These are phyloP conservation scores for Troilus luridus DNA, from an alignment of 2,888 invertebrate genomes.

Conservation along the genomic window DNA sequence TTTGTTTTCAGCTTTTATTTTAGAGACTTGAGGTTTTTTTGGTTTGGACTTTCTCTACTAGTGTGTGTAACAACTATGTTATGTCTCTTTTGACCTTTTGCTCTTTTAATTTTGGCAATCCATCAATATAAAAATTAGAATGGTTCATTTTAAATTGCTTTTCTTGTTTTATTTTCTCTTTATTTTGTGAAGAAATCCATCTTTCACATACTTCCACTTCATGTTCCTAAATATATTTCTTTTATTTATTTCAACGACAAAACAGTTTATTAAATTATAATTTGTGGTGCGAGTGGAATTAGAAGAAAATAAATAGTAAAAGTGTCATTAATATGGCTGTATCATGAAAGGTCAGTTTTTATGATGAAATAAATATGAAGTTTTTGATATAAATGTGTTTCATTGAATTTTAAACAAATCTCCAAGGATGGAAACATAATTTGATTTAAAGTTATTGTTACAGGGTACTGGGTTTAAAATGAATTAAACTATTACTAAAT, in stretches of 20 bases:
- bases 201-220: neutral
- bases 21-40: too few relatives aligned
- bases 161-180: neutral
- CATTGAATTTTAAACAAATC: neutral
- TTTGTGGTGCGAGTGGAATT: neutral
- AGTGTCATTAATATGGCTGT: neutral
- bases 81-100: too few relatives aligned
- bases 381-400: neutral
- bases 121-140: neutral
- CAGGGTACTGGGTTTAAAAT: too few relatives aligned
- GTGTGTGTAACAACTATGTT: too few relatives aligned
- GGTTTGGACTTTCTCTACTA: too few relatives aligned
- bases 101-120: neutral
- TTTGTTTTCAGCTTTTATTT: too few relatives aligned
- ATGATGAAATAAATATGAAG: neutral
- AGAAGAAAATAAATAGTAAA: neutral
- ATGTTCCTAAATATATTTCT: neutral
- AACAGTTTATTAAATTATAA: neutral
- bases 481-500: too few relatives aligned
- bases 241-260: neutral
- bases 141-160: neutral
- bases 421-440: too few relatives aligned
- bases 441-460: too few relatives aligned
- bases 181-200: neutral
- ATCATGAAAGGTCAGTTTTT: neutral